Evolutionary conservation across 1,140 invertebrate genomes (phyloP).

Genomic region (Drepana arcuata): DNA sequence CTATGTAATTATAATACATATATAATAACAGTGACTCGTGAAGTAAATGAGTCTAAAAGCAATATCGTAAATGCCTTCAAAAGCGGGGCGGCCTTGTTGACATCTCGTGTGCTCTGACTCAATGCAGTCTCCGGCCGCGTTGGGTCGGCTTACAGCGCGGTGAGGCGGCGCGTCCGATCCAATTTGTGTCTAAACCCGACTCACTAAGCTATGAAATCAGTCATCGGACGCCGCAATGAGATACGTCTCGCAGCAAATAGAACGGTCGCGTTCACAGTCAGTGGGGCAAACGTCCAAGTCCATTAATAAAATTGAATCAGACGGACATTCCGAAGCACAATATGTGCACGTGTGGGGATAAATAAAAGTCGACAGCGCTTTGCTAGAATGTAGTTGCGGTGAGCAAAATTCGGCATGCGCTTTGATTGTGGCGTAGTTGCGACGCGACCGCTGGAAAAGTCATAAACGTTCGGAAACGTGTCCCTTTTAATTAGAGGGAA

Average conservation of each 20-base stretch:
- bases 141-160: conserved; percentile 4
- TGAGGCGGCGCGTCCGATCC: conserved; percentile 4
- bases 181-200: conserved; percentile 29
- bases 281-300: conserved; percentile 67
- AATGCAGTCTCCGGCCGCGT: conserved; percentile 42
- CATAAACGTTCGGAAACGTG: conserved; percentile 21
- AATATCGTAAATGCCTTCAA: conserved; percentile 46
- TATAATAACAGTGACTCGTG: not conserved
- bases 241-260: conserved; percentile 54
- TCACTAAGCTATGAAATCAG: conserved; percentile 25
- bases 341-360: conserved; percentile 57
- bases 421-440: not conserved
- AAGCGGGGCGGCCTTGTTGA: conserved; percentile 52
- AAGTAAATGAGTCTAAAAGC: conserved; percentile 52
- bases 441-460: conserved; percentile 6
- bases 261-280: conserved; percentile 60
- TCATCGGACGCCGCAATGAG: conserved; percentile 24
- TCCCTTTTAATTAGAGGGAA: conserved; percentile 16
- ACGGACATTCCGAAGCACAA: conserved; percentile 61
- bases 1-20: too few relatives aligned
- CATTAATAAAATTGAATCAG: conserved; percentile 72
- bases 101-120: conserved; percentile 50
- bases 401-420: conserved; percentile 1
- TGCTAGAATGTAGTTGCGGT: conserved; percentile 2
- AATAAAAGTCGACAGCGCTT: too few relatives aligned